phyloP scores from a whole-genome alignment of 2,113 vertebrate species.

The Oxyura jamaicensis region DNA sequence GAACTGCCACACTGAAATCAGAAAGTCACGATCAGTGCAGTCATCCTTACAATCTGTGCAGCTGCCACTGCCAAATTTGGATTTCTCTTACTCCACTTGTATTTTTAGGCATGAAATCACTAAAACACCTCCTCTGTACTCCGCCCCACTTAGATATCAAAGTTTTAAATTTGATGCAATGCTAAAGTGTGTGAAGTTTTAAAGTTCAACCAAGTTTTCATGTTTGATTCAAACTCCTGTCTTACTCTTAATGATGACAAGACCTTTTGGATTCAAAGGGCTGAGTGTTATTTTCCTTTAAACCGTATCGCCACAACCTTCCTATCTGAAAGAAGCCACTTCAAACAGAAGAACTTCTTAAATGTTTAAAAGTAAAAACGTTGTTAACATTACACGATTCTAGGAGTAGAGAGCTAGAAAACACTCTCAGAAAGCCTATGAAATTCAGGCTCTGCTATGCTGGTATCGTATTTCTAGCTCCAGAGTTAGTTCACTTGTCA shows the following conservation, averaged over 20 bases:
- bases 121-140: conserved; percentile 39
- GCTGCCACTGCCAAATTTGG: conserved; percentile 25
- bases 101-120: conserved; percentile 51
- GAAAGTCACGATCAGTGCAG: conserved; percentile 25
- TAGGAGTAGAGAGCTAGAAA: background rate
- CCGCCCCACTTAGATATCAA: background rate
- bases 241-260: background rate
- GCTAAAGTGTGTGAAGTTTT: background rate
- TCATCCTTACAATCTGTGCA: conserved; percentile 16
- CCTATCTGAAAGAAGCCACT: background rate
- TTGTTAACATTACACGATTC: background rate
- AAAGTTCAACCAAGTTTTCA: background rate
- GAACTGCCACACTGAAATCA: background rate
- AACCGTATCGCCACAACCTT: background rate
- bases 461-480: background rate
- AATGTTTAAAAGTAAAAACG: background rate
- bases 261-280: background rate
- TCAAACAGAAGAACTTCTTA: background rate
- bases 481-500: background rate
- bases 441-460: background rate
- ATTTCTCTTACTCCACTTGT: conserved; percentile 35
- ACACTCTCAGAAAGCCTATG: background rate
- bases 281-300: background rate
- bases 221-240: background rate
- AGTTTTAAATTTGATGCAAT: background rate